Conservation (phyloP, 2,113 vertebrate species). For the Kobus ellipsiprymnus region DNA sequence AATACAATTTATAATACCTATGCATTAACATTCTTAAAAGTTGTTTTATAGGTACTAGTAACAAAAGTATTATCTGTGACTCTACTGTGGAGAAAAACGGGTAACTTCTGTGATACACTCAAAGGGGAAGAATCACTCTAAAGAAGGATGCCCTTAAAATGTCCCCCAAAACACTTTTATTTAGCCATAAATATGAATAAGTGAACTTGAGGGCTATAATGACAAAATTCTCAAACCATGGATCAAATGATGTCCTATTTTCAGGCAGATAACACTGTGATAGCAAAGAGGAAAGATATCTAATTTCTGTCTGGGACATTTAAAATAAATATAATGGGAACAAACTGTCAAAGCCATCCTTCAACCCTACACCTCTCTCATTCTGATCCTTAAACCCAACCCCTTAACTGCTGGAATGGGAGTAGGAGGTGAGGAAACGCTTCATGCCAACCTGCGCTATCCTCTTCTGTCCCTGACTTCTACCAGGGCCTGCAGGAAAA, state of each 20-base stretch:
- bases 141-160: conserved; percentile 22
- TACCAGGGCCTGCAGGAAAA: not conserved
- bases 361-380: not conserved
- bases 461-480: not conserved
- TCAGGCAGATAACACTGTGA: not conserved
- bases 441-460: not conserved
- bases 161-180: not conserved
- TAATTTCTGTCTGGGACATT: not conserved
- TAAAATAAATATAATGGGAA: not conserved
- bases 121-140: not conserved
- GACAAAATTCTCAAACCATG: not conserved
- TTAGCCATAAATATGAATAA: not conserved
- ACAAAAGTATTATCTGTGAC: not conserved
- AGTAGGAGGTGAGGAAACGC: not conserved
- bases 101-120: not conserved
- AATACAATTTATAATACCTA: not conserved
- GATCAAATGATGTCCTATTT: not conserved
- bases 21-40: not conserved
- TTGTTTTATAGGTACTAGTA: not conserved
- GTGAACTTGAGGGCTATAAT: not conserved
- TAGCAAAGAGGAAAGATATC: not conserved
- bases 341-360: not conserved
- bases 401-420: not conserved
- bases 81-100: not conserved
- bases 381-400: not conserved